Conservation (phyloP, 2,888 invertebrate genomes). For the Coecobrya sp. region DNA sequence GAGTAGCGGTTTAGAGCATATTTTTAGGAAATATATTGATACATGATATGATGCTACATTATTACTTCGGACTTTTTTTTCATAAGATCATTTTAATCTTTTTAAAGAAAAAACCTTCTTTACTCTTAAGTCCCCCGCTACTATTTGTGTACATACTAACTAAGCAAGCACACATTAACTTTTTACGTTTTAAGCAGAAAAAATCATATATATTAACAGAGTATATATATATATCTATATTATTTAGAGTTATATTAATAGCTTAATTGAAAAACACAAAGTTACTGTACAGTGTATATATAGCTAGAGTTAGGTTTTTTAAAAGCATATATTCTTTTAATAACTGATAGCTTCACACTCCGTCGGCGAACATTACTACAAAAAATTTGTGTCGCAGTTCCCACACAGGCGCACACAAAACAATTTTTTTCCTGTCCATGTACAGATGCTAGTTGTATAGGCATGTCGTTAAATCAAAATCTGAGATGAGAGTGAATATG, state of each 20-base stretch:
- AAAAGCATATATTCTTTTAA: conserved; percentile 52
- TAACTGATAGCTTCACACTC: conserved; percentile 50
- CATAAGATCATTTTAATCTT: conserved; percentile 30
- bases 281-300: conserved; percentile 59
- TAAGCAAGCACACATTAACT: conserved; percentile 22
- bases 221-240: conserved; percentile 30
- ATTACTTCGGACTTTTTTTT: conserved; percentile 19
- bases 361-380: conserved; percentile 19
- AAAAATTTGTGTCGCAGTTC: conserved; percentile 3
- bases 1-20: background rate
- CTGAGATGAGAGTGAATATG: conserved; percentile 17
- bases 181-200: conserved; percentile 14
- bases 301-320: conserved; percentile 15
- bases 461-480: conserved; percentile 24
- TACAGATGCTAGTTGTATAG: conserved; percentile 16
- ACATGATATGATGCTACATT: conserved; percentile 44
- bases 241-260: background rate
- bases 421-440: conserved; percentile 37
- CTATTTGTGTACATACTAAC: background rate
- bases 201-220: conserved; percentile 38
- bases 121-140: conserved; percentile 20
- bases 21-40: background rate
- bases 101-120: conserved; percentile 1
- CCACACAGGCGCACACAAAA: conserved; percentile 25
- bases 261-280: conserved; percentile 13